phyloP scores from a whole-genome alignment of 2,113 vertebrate species.

The Anoplopoma fimbria region DNA sequence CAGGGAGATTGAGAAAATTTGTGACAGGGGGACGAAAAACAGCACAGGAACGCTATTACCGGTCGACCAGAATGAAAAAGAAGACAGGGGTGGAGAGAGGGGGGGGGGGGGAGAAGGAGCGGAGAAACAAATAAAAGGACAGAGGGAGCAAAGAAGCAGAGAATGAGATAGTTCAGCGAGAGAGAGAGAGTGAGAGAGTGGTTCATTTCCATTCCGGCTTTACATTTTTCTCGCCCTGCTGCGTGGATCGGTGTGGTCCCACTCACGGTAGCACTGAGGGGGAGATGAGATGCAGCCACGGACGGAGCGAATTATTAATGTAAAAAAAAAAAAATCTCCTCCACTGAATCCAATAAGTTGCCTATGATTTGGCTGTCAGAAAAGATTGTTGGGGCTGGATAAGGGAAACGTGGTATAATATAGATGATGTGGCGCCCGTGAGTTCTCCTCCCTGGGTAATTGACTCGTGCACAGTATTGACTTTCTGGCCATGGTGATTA shows the following conservation, averaged over 20 bases:
- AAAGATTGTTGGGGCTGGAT: conserved; percentile 71
- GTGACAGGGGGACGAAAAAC: conserved; percentile 41
- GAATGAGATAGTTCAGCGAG: conserved; percentile 40
- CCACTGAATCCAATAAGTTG: conserved; percentile 73
- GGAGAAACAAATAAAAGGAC: conserved; percentile 50
- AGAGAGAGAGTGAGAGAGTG: conserved; percentile 41
- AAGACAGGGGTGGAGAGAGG: conserved; percentile 6
- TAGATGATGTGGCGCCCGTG: conserved; percentile 45
- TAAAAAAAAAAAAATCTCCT: conserved; percentile 71
- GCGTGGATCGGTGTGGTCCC: conserved; percentile 50
- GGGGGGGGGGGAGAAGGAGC: conserved; percentile 11
- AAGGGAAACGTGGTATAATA: conserved; percentile 36
- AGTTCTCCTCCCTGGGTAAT: conserved; percentile 70
- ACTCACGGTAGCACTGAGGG: conserved; percentile 21
- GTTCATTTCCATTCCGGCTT: conserved; percentile 67
- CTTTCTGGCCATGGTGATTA: conserved; percentile 79
- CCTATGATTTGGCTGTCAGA: conserved; percentile 78
- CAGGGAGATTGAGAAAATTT: conserved; percentile 46
- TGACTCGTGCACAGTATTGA: conserved; percentile 78
- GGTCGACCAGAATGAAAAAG: conserved; percentile 44
- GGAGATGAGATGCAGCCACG: conserved; percentile 58
- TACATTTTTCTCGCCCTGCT: conserved; percentile 52
- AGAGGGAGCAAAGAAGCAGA: conserved; percentile 40
- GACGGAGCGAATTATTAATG: conserved; percentile 81
- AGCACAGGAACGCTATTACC: conserved; percentile 40